phyloP scores from a whole-genome alignment of 2,797 vertebrate species.

The Nannoperca obscura region DNA sequence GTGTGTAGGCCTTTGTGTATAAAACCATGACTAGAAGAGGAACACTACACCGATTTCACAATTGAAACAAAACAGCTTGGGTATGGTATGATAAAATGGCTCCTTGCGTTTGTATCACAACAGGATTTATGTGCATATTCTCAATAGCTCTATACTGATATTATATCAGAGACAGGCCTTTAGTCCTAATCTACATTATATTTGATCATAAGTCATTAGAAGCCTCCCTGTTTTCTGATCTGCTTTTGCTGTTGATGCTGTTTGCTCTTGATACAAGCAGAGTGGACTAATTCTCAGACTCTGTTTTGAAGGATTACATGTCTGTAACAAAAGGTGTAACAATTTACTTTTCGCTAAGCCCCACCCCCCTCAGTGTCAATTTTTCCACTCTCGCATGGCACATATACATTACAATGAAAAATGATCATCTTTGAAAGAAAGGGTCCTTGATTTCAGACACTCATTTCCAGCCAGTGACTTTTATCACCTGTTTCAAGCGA shows the following conservation, averaged over 20 bases:
- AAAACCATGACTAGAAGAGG: not conserved
- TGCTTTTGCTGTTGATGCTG: too few species aligned
- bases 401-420: too few species aligned
- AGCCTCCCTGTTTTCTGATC: too few species aligned
- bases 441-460: not conserved
- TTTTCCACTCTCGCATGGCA: too few species aligned
- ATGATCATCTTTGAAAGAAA: too few species aligned
- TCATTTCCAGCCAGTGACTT: not conserved
- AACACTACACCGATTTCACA: not conserved
- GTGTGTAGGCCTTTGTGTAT: slow-evolving; percentile 10
- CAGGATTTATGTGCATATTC: not conserved
- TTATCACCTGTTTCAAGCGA: not conserved
- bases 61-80: not conserved
- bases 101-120: not conserved
- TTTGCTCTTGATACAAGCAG: too few species aligned
- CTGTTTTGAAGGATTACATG: too few species aligned
- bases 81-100: not conserved
- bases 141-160: not conserved
- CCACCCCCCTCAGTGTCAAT: too few species aligned
- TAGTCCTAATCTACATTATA: not conserved
- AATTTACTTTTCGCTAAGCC: too few species aligned
- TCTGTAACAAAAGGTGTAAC: too few species aligned
- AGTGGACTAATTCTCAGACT: too few species aligned
- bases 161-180: not conserved
- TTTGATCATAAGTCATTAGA: not conserved